Conservation (phyloP, 2,888 invertebrate genomes). For the Thalpophila matura region DNA sequence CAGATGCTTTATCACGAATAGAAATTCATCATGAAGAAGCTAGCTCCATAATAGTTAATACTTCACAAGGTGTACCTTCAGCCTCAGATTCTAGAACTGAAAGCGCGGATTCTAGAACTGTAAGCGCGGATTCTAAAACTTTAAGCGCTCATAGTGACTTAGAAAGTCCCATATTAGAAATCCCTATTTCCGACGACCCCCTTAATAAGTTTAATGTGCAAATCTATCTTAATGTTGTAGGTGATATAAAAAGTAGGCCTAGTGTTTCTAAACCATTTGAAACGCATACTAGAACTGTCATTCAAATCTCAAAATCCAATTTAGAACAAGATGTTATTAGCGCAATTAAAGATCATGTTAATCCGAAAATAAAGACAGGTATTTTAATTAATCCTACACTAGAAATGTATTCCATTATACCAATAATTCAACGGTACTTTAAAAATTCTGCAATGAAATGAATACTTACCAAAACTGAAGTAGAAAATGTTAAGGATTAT, state of each 20-base stretch:
- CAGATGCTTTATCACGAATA: conserved; percentile 52
- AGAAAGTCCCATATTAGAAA: conserved; percentile 13
- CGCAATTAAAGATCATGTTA: conserved; percentile 2
- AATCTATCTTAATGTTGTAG: background rate
- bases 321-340: conserved; percentile 8
- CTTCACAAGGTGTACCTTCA: too few relatives aligned
- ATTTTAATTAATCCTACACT: conserved; percentile 6
- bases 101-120: too few relatives aligned
- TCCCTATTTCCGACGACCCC: too few relatives aligned
- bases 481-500: conserved; percentile 8
- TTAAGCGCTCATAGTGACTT: conserved; percentile 3
- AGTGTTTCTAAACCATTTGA: conserved; percentile 4
- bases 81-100: too few relatives aligned
- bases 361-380: conserved; percentile 17
- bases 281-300: background rate
- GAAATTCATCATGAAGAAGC: too few relatives aligned
- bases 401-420: conserved; percentile 30
- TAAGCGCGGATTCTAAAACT: too few relatives aligned
- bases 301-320: conserved; percentile 13
- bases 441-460: conserved; percentile 44
- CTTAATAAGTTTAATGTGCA: background rate
- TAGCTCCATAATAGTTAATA: too few relatives aligned
- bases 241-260: conserved; percentile 7
- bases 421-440: conserved; percentile 41
- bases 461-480: too few relatives aligned